Conservation (phyloP, 2,888 invertebrate species). For the Blera fallax region DNA sequence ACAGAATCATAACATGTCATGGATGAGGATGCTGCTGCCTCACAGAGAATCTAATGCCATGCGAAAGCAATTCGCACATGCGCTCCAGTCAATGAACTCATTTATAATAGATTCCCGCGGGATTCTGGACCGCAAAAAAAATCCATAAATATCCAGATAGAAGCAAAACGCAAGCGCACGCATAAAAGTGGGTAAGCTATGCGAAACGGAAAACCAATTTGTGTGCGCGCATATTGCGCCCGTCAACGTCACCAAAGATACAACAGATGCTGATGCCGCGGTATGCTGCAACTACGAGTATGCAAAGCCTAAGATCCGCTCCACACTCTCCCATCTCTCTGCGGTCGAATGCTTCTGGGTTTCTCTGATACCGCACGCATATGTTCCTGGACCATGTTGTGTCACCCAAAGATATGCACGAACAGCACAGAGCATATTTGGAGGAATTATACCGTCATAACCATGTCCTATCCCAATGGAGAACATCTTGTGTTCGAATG, state of each 20-base stretch:
- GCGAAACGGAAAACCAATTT: slow-evolving; percentile 54
- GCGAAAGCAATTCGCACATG: slow-evolving; percentile 65
- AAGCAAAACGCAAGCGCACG: slow-evolving; percentile 61
- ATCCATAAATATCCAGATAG: slow-evolving; percentile 50
- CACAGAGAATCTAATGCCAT: slow-evolving; percentile 62
- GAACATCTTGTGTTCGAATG: slow-evolving; percentile 60
- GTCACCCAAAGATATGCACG: slow-evolving; percentile 40
- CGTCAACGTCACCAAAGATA: slow-evolving; percentile 55
- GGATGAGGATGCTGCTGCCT: slow-evolving; percentile 42
- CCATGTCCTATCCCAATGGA: slow-evolving; percentile 65
- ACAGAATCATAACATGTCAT: slow-evolving; percentile 57
- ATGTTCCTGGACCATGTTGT: slow-evolving; percentile 40
- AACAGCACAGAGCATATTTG: slow-evolving; percentile 18
- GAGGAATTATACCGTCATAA: slow-evolving; percentile 12
- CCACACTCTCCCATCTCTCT: slow-evolving; percentile 30
- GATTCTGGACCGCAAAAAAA: slow-evolving; percentile 59
- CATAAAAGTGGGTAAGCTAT: slow-evolving; percentile 34
- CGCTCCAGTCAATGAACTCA: slow-evolving; percentile 72
- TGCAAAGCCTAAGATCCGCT: slow-evolving; percentile 19
- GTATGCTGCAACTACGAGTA: background rate
- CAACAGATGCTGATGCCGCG: slow-evolving; percentile 58
- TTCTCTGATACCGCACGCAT: slow-evolving; percentile 30
- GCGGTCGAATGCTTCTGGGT: slow-evolving; percentile 54
- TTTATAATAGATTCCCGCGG: slow-evolving; percentile 72
- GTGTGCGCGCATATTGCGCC: slow-evolving; percentile 57